Evolutionary conservation across 2,113 vertebrate species (phyloP), one percentile per base, ranked within the genome.

Genomic region (Hyperoodon ampullatus): DNA sequence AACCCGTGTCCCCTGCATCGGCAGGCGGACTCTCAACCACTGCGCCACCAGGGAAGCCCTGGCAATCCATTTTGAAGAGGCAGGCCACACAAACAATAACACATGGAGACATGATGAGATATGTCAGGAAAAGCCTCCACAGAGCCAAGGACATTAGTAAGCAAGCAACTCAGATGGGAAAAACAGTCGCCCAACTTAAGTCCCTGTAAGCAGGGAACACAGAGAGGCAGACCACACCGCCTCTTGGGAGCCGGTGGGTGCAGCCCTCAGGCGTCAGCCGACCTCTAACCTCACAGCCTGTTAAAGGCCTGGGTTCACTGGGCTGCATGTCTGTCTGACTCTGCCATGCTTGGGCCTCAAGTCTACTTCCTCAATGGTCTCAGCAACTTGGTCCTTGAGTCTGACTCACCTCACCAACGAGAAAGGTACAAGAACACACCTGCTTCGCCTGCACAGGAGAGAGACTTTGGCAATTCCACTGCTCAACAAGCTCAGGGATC

Each of bases 301-400:
- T 72, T 16, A n/a, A 80, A 74, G 39, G 44, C 33, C 39, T 53
- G 70, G 10, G 15, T 63, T 72, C 53, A 8, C 66, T 16, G 92
- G 68, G 58, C 15, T 68, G 58, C 66, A 23, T 35, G 66, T 68
- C 74, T 90, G 61, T 47, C 13, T 74, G 88, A 78, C 70, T 95
- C 55, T 77, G n/a, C 55, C 61, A 39, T 96, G 61, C 60, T 47
- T 85, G 74, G 66, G 53, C 47, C 14, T 75, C 61, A 14, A 15
- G 58, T 84, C 65, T 75, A 42, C 78, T 89, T 93, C 44, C 35
- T 71, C 75, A 55, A 39, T 63, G 77, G 82, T 70, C 74, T 58
- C 74, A 80, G 35, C 63, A 68, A 68, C 19, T 55, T 72, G 26
- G 28, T 60, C 26, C 96, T 83, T 89, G 80, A 90, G 72, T 96